Evolutionary conservation across 2,888 invertebrate species (phyloP), one percentile per base, ranked within the genome.

Genomic region (Acheta domesticus): DNA sequence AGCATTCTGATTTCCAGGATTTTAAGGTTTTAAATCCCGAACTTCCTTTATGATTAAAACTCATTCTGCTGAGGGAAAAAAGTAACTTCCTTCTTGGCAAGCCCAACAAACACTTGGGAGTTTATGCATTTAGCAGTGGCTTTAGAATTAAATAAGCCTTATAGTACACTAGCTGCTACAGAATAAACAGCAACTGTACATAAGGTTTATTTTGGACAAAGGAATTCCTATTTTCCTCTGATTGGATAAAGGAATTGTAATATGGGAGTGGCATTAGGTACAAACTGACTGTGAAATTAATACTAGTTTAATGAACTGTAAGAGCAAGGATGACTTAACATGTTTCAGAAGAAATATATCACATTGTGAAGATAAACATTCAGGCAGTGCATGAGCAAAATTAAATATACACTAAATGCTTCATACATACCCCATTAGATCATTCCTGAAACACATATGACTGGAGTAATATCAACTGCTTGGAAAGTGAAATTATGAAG

Each of bases 31-130:
- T 62, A 14, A 62, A 62, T 62, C 62, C 62, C 16, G 11, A 62
- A 62, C 62, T 62, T 62, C 14, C 62, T 62, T 62, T 62, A 62
- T 62, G 62, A 62, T 62, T 62, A 62, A 19, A 62, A 62, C 16
- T 62, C 62, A 62, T 62, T 62, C 62, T 62, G 62, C n/a, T 62
- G 62, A 62, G n/a, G 62, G 62, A 62, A 62, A 36, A 62, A 62
- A 62, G 62, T 36, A 62, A 62, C 62, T 19, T 62, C 8, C 62
- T 62, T 62, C 62, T 62, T 62, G 62, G 62, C 62, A 62, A 62
- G 62, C 14, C 62, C 62, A 62, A n/a, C 62, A 19, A 62, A 62
- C 62, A 62, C 14, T 62, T 19, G n/a, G 62, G 62, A 62, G n/a
- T 62, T 62, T 19, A 62, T 19, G 62, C 62, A 62, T 1, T 62